Conservation (phyloP, 2,797 vertebrate genomes). For the Manis crassicaudata region DNA sequence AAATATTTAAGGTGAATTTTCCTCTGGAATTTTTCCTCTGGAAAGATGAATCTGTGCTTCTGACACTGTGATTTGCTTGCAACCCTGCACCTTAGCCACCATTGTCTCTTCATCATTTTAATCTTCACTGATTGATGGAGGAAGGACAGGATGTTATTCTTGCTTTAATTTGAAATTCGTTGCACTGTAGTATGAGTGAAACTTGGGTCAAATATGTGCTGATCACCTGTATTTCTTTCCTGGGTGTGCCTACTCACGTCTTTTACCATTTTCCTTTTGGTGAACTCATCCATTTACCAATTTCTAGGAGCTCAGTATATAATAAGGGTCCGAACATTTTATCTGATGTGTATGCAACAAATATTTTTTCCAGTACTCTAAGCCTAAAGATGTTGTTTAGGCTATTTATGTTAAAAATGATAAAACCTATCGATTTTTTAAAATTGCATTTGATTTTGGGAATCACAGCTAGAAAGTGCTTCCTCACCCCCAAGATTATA, state of each 20-base stretch:
- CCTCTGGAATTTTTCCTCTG: background rate
- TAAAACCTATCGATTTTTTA: slow-evolving; percentile 12
- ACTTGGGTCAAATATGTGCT: background rate
- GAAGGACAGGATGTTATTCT: background rate
- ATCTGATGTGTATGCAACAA: background rate
- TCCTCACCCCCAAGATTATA: background rate
- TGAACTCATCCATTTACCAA: background rate
- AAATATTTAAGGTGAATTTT: slow-evolving; percentile 22
- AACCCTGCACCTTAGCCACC: background rate
- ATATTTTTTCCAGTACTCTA: background rate
- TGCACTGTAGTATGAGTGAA: background rate
- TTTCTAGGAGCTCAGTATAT: slow-evolving; percentile 11
- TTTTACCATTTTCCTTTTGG: background rate
- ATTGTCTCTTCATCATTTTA: background rate
- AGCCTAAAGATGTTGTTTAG: background rate
- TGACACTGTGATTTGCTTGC: background rate
- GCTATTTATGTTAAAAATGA: background rate
- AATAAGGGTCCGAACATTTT: background rate
- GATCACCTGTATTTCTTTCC: background rate
- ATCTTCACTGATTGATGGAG: background rate
- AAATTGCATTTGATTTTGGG: background rate
- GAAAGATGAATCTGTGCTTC: background rate
- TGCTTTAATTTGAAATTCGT: slow-evolving; percentile 3
- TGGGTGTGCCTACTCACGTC: background rate
- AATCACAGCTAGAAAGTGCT: background rate